Base-by-base conservation (phyloP, 2,113 vertebrate genomes). In the human (Homo sapiens) region DNA sequence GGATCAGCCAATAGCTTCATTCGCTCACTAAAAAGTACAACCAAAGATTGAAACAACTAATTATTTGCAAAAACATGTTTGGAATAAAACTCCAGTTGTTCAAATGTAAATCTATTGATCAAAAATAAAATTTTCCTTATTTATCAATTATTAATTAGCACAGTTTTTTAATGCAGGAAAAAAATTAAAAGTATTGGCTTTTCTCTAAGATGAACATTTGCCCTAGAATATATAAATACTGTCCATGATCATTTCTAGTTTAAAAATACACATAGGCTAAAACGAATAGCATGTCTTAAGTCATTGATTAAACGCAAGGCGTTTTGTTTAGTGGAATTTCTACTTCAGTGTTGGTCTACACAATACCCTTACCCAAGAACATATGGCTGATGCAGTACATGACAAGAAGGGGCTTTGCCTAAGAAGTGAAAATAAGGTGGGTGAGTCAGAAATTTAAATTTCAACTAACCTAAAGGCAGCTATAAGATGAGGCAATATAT, bases 41-140 rank as follows among this genome's bases (percentile, higher is more conserved):
- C 55, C 61, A 72, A 95, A 75, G 43, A 35, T 1, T 35, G 12
- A 90, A 93, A 68, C 30, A 40, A 52, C 82, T 35, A 32, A 79
- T 66, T 82, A 76, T 48, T 81, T 64, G 17, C 83, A 35, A 78
- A 98, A 89, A 73, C 59, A 89, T 11, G n/a, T 35, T 94, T 85
- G 25, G 85, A 96, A 81, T 72, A 68, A 92, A 98, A 96, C 75
- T 91, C 59, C 1, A 76, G n/a, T 79, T 89, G 88, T 90, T 86
- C 72, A 93, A 43, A 82, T 61, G 23, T 79, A 96, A 89, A 80
- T 72, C 38, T 61, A 73, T 80, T 94, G 73, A 90, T 80, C 61
- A 82, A 89, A 96, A 92, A 83, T 59, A 89, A 81, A 64, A 68
- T 35, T 89, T 89, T 38, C 83, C 52, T 64, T 79, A 43, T 35